A percentile compares a stretch with the other conserved stretches of the same genome.
These are phyloP conservation scores for Atlantisia rogersi DNA, from an alignment of 2,113 vertebrate genomes.

Conservation along the genomic window DNA sequence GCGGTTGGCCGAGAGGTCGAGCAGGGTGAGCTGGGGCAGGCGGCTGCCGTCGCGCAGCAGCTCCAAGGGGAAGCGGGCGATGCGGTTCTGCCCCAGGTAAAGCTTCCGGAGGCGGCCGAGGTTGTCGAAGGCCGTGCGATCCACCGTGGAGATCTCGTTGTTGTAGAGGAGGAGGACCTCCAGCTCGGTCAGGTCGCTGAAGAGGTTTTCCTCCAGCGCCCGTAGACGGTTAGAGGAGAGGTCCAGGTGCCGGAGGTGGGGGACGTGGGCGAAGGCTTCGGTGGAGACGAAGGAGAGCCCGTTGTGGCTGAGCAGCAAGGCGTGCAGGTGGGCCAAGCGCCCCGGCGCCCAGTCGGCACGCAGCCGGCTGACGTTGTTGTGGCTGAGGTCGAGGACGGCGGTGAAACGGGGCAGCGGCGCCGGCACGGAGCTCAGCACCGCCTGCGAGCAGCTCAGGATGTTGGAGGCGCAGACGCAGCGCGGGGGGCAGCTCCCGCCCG, in stretches of 20 bases:
- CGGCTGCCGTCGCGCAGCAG: slow-evolving; percentile 85
- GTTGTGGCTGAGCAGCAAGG: slow-evolving; percentile 92
- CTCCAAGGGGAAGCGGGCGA: slow-evolving; percentile 90
- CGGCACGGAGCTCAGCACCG: slow-evolving; percentile 82
- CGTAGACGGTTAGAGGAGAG: slow-evolving; percentile 90
- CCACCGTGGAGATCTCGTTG: slow-evolving; percentile 88
- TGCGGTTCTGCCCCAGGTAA: slow-evolving; percentile 92
- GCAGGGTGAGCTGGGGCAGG: slow-evolving; percentile 83
- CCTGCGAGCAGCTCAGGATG: slow-evolving; percentile 95
- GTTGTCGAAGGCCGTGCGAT: slow-evolving; percentile 86
- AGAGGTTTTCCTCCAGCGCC: slow-evolving; percentile 87
- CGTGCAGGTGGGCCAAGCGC: slow-evolving; percentile 84
- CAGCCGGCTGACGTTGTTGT: slow-evolving; percentile 85
- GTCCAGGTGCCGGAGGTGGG: slow-evolving; percentile 88
- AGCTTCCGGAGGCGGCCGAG: slow-evolving; percentile 89
- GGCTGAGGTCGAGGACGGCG: slow-evolving; percentile 89
- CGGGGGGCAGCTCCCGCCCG: slow-evolving; percentile 79
- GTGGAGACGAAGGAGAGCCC: slow-evolving; percentile 88
- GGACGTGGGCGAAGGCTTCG: slow-evolving; percentile 88
- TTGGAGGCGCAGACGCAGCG: slow-evolving; percentile 94
- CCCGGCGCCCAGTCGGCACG: slow-evolving; percentile 85
- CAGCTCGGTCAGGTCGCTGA: slow-evolving; percentile 85
- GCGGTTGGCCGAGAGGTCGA: slow-evolving; percentile 92
- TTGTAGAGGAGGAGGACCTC: slow-evolving; percentile 96
- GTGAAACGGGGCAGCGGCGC: slow-evolving; percentile 83